Evolutionary conservation across 2,888 invertebrate species (phyloP).

Genomic region (Chelonus formosanus): DNA sequence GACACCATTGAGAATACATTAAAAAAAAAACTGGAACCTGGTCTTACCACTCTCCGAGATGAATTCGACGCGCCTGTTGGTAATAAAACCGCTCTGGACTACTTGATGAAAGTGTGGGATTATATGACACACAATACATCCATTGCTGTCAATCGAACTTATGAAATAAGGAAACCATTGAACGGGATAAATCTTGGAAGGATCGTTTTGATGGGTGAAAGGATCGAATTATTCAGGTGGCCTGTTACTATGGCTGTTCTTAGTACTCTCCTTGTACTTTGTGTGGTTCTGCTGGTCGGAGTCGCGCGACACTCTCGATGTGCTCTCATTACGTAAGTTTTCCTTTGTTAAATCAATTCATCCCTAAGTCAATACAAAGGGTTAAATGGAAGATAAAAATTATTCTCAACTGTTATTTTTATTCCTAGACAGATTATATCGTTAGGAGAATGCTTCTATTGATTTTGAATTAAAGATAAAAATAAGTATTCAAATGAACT

Average conservation of each 20-base stretch:
- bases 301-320: constrained; percentile 89
- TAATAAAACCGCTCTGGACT: constrained; percentile 80
- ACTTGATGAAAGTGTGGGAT: constrained; percentile 75
- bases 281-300: constrained; percentile 88
- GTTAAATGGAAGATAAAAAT: too few relatives aligned
- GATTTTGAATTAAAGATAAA: too few relatives aligned
- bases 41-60: constrained; percentile 77
- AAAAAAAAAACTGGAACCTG: constrained; percentile 74
- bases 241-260: constrained; percentile 89
- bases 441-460: too few relatives aligned
- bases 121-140: constrained; percentile 79
- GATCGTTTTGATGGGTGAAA: constrained; percentile 72
- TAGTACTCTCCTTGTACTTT: constrained; percentile 84
- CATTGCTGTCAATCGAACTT: constrained; percentile 78
- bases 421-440: too few relatives aligned
- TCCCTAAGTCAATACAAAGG: too few relatives aligned
- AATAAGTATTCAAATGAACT: too few relatives aligned
- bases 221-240: constrained; percentile 83
- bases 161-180: constrained; percentile 78
- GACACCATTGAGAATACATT: constrained; percentile 79
- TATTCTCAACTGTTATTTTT: too few relatives aligned
- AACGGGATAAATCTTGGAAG: constrained; percentile 76
- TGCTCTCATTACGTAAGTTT: constrained; percentile 79
- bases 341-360: too few relatives aligned
- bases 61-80: constrained; percentile 80